Base-by-base conservation (phyloP, 2,888 invertebrate species). In the Cheilosia variabilis region DNA sequence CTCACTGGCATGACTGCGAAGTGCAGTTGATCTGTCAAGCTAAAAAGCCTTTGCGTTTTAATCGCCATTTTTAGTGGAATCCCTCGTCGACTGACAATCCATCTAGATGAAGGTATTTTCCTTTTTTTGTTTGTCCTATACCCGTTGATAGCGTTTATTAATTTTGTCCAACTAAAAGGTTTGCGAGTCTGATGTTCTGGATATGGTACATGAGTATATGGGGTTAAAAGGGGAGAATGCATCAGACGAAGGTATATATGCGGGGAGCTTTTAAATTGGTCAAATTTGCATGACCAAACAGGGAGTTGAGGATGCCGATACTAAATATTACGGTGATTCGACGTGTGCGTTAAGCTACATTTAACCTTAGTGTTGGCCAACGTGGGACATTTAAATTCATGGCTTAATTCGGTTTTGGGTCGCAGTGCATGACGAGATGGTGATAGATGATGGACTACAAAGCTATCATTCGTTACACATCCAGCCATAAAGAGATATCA, bases 91-190 rank as follows among this genome's bases (percentile, higher is more conserved):
- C n/a, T 69, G 68, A 57, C 68, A 31, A 45, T 57, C 68, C 31
- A 45, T 68, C 68, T 43, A 43, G 55, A 55, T 68, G 68, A 55
- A 31, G 10, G 15, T 17, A n/a, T 58, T 57, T 57, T 24, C 13
- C 27, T 27, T 27, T 5, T 27, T 27, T 27, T n/a, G n/a, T n/a
- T 27, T 27, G 19, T 27, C 27, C 27, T 22, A 17, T 13, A 6
- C 31, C 7, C 34, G 6, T 47, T 22, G 22, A 24, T n/a, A n/a
- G 37, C 52, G n/a, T 43, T 55, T 68, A 68, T 55, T 55, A 55
- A 68, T 43, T 55, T 68, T 43, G n/a, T 53, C 65, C 41, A 79
- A 69, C 55, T 62, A 62, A 27, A 77, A 77, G 50, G 24, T 24
- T 52, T 52, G 22, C 45, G 2, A 0, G n/a, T 10, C 10, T 22